Base-by-base conservation (phyloP, 53 echinoderm and acorn worm genomes). In the Luidia sarsii region DNA sequence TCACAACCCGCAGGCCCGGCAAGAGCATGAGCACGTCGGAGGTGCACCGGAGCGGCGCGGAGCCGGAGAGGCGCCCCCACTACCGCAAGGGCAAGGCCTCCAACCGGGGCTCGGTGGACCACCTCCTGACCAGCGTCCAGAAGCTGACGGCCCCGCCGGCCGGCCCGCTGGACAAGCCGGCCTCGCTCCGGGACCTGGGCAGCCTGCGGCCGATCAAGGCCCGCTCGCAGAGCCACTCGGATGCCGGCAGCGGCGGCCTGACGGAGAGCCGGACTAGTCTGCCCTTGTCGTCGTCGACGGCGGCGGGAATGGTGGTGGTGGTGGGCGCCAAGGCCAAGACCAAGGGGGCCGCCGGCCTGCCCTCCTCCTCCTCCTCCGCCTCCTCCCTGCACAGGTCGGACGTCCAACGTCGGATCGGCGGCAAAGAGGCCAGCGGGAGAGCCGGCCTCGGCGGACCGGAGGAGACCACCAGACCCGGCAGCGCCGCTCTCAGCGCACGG, bases 211-310 rank as follows among this genome's bases (percentile, higher is more conserved):
- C 50, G 54, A 21, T 65, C 64, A 80, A 65, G 66, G 52, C 51
- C 36, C 33, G 65, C 34, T 65, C 65, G 7, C 81, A 64, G 8
- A 72, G 72, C 37, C 72, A 72, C 34, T 72, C 72, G 16, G 72
- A 72, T 55, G 55, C 72, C 27, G 56, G 23, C 55, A 54, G 21
- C 22, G 56, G 23, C 55, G 54, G 21, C 22, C 56, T 72, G 54
- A 37, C 72, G 24, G 70, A 83, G 38, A 83, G 83, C 46, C 55
- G 83, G 70, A 83, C 83, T 70, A 70, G 83, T 59, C 31, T 83
- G 35, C 83, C 57, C 48, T 60, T 57, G 37, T 33, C 70, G 38
- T 60, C 60, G 11, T 70, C 83, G 14, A 70, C 69, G 45, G 24
- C 61, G 70, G 30, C 69, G 30, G n/a, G n/a, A n/a, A n/a, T n/a